Percentiles rank a stretch among this genome's conserved stretches.
phyloP scores from a whole-genome alignment of 2,113 vertebrate genomes.

The Odobenus rosmarus region DNA sequence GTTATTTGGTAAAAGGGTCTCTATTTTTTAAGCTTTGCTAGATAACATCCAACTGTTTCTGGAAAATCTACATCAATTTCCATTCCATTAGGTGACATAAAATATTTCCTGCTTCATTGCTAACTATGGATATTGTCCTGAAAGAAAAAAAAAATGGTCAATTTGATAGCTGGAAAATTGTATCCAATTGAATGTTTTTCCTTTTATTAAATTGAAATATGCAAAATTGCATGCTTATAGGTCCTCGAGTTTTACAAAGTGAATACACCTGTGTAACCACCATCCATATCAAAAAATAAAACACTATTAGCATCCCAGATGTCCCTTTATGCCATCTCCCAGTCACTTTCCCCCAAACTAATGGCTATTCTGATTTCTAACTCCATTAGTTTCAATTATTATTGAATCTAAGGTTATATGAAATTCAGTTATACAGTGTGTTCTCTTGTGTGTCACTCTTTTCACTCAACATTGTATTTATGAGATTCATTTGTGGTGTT shows the following conservation, averaged over 20 bases:
- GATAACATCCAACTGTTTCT: not conserved
- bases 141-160: not conserved
- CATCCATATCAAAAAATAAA: not conserved
- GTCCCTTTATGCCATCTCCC: not conserved
- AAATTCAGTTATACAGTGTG: not conserved
- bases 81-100: not conserved
- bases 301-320: not conserved
- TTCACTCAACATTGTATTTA: not conserved
- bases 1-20: not conserved
- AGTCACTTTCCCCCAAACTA: not conserved
- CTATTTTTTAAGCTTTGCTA: not conserved
- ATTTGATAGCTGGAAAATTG: not conserved
- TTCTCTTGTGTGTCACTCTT: not conserved
- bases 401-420: not conserved
- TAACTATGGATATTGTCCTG: not conserved
- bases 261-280: not conserved
- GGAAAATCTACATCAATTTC: slow-evolving; percentile 8
- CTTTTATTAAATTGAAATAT: not conserved
- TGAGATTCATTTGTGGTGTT: not conserved
- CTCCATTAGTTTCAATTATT: not conserved
- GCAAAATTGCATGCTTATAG: not conserved
- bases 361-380: not conserved
- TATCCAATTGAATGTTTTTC: not conserved
- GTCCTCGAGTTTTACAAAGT: not conserved
- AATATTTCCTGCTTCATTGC: not conserved